Base-by-base conservation (phyloP, 1,140 invertebrate species). In the Drosophila repleta region DNA sequence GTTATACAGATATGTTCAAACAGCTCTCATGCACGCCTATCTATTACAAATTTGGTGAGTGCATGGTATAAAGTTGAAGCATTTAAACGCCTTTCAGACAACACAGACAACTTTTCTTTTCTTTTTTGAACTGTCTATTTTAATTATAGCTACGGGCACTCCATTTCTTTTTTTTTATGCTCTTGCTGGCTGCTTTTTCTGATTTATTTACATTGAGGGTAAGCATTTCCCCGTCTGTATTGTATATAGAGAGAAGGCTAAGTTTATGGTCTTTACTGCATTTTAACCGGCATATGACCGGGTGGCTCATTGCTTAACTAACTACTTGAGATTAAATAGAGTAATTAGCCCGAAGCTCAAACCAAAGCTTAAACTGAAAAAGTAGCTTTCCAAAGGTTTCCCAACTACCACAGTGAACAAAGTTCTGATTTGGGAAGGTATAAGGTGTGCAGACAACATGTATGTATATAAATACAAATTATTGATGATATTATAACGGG, bases 341-440 rank as follows among this genome's bases (percentile, higher is more conserved):
- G 68, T 76, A 85, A 85, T 85, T 85, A 87, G 74, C 66, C 79
- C 70, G 75, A 66, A 61, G 66, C 72, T 77, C 72, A 76, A 51
- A 41, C 61, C 24, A 48, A 77, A 78, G 51, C 43, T 37, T 62
- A 37, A 71, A 35, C 62, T 41, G 20, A 55, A 46, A 43, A 61
- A 57, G 24, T 24, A 24, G 24, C 24, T 56, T 15, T 15, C 15
- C n/a, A 15, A 57, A 43, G 26, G 29, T 39, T 20, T 18, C 29
- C 18, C 6, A 43, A 13, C 18, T 6, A 10, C 10, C n/a, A 45
- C n/a, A 29, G 4, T 45, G 17, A 10, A 24, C 13, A 32, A 46
- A 7, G 11, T 35, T 45, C 15, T 26, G 21, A 13, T 56, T 57
- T 39, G 21, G 39, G 32, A 35, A 35, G 11, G 32, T 35, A 35